Conservation (phyloP, 2,888 invertebrate genomes). For the Metacarcinus magister region DNA sequence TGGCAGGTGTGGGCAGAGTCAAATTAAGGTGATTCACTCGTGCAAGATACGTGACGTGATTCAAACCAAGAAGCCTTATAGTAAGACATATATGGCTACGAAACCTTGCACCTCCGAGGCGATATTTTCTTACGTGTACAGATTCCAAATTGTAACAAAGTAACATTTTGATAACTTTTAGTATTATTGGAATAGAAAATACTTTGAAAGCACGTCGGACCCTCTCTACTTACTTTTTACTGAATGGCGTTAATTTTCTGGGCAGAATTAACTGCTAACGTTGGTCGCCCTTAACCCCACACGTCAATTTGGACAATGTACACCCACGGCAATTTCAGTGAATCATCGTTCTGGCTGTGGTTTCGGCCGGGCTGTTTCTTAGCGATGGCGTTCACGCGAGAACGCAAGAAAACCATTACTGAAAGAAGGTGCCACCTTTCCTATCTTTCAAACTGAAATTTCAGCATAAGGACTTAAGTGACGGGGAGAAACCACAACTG, state of each 20-base stretch:
- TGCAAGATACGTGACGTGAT: background rate
- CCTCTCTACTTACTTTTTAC: background rate
- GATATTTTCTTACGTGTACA: background rate
- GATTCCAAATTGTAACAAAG: background rate
- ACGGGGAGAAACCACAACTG: background rate
- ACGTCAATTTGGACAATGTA: background rate
- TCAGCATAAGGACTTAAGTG: background rate
- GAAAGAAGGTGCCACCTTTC: background rate
- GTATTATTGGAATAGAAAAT: background rate
- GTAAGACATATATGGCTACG: background rate
- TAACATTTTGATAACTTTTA: background rate
- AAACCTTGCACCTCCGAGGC: background rate
- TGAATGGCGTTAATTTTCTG: conserved; percentile 10
- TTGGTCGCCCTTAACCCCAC: background rate
- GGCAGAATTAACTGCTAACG: background rate
- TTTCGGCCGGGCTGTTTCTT: background rate
- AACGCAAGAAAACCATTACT: background rate
- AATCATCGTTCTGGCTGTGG: conserved; percentile 20
- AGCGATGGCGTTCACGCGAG: background rate
- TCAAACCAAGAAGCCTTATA: background rate
- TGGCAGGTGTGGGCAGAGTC: background rate
- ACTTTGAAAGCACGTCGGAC: background rate
- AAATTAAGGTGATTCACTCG: background rate
- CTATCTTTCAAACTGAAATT: background rate
- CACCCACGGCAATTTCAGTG: background rate